These are phyloP conservation scores for Sylvilagus floridanus DNA, from an alignment of 2,797 vertebrate species.

Conservation along the genomic window DNA sequence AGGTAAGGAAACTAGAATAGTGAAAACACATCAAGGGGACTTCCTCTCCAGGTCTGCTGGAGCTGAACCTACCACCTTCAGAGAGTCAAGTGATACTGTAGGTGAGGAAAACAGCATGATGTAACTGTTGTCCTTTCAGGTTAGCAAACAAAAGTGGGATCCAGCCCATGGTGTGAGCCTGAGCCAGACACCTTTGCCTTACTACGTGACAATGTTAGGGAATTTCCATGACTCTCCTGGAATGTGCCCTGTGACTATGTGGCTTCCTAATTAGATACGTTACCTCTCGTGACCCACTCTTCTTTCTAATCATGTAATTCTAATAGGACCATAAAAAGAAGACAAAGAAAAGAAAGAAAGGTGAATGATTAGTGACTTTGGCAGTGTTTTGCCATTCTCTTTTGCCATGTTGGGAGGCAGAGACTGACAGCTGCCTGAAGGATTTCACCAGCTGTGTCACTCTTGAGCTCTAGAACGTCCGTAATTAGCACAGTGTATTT, in stretches of 20 bases:
- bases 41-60: constrained; percentile 21
- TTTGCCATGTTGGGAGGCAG: not conserved
- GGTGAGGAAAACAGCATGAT: constrained; percentile 69
- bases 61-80: not conserved
- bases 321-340: not conserved
- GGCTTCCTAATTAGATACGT: constrained; percentile 9
- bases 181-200: constrained; percentile 64
- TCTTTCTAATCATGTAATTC: not conserved
- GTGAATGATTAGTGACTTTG: not conserved
- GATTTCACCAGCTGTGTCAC: not conserved
- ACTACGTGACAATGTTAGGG: constrained; percentile 57
- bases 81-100: constrained; percentile 30
- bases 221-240: constrained; percentile 55
- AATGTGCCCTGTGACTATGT: not conserved
- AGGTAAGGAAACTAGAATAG: constrained; percentile 9
- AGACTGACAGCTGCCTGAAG: not conserved
- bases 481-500: not conserved
- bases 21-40: constrained; percentile 13
- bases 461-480: not conserved
- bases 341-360: not conserved
- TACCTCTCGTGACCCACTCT: constrained; percentile 48
- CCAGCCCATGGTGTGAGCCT: not conserved
- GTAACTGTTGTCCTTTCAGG: constrained; percentile 59
- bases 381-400: not conserved
- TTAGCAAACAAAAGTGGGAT: constrained; percentile 71